These are phyloP conservation scores for Hormaphis cornu DNA, from an alignment of 1,140 invertebrate genomes.

Conservation along the genomic window DNA sequence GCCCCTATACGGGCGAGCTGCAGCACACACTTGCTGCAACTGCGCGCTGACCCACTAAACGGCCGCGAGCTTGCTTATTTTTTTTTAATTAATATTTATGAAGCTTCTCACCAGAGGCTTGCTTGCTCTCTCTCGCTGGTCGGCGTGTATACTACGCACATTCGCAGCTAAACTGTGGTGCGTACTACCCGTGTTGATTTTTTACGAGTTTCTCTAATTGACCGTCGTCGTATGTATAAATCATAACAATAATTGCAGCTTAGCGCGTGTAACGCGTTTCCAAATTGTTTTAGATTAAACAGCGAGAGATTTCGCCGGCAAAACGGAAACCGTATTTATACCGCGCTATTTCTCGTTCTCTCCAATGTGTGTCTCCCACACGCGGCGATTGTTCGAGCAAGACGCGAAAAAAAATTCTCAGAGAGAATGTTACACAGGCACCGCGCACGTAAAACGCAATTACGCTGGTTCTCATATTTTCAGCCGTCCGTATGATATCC, in stretches of 20 bases:
- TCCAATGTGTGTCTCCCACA: too few species aligned
- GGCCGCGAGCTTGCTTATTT: background rate
- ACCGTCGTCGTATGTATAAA: background rate
- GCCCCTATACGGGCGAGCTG: slow-evolving; percentile 26
- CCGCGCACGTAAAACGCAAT: too few species aligned
- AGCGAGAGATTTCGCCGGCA: background rate
- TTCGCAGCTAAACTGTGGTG: too few species aligned
- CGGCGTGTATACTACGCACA: too few species aligned
- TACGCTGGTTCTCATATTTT: too few species aligned
- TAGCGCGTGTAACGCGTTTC: background rate
- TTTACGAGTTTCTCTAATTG: slow-evolving; percentile 7
- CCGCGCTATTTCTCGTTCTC: too few species aligned
- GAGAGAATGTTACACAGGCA: too few species aligned
- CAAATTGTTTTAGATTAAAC: background rate
- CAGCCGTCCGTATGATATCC: too few species aligned
- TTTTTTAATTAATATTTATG: slow-evolving; percentile 32
- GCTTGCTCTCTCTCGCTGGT: slow-evolving; percentile 2
- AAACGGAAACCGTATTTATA: background rate
- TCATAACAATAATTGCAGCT: background rate
- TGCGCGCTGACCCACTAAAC: slow-evolving; percentile 15
- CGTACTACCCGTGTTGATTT: background rate
- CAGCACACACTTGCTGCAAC: background rate
- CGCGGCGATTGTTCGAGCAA: too few species aligned
- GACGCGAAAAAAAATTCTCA: too few species aligned
- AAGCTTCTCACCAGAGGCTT: background rate